Conservation (phyloP, 1,140 invertebrate genomes). For the Druon quercuslanigerum region DNA sequence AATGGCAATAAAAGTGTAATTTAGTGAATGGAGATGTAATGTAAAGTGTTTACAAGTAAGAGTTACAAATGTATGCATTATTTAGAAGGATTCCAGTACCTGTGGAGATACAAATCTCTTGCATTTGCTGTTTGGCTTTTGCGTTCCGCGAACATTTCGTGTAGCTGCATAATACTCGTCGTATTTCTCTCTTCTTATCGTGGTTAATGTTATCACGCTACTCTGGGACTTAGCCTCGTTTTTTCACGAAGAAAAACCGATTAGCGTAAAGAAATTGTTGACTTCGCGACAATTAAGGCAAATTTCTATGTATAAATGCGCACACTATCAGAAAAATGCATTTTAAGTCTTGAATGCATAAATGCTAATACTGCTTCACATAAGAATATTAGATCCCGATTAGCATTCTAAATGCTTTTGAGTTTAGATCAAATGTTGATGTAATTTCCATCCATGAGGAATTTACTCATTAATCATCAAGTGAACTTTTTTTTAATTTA, state of each 20-base stretch:
- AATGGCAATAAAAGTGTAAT: background rate
- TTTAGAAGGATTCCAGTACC: conserved; percentile 37
- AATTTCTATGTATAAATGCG: conserved; percentile 18
- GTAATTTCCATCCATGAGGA: too few relatives aligned
- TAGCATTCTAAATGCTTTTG: background rate
- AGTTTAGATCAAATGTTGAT: too few relatives aligned
- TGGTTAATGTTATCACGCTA: conserved; percentile 48
- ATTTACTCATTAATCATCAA: too few relatives aligned
- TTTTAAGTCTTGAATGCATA: background rate
- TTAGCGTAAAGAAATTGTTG: conserved; percentile 24
- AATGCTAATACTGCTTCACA: background rate
- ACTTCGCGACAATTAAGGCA: conserved; percentile 1
- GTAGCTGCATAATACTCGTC: conserved; percentile 57
- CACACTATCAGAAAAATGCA: background rate
- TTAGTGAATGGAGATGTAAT: conserved; percentile 1
- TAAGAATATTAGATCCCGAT: background rate
- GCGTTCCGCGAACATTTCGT: conserved; percentile 53
- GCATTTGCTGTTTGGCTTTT: conserved; percentile 50
- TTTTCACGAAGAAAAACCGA: conserved; percentile 13
- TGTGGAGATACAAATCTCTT: conserved; percentile 53
- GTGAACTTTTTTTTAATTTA: too few relatives aligned
- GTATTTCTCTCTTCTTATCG: conserved; percentile 57
- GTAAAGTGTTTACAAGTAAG: conserved; percentile 7
- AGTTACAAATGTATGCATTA: conserved; percentile 39
- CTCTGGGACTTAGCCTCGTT: conserved; percentile 11